Conservation (phyloP, 2,113 vertebrate genomes). For the rabbit (Oryctolagus cuniculus) region DNA sequence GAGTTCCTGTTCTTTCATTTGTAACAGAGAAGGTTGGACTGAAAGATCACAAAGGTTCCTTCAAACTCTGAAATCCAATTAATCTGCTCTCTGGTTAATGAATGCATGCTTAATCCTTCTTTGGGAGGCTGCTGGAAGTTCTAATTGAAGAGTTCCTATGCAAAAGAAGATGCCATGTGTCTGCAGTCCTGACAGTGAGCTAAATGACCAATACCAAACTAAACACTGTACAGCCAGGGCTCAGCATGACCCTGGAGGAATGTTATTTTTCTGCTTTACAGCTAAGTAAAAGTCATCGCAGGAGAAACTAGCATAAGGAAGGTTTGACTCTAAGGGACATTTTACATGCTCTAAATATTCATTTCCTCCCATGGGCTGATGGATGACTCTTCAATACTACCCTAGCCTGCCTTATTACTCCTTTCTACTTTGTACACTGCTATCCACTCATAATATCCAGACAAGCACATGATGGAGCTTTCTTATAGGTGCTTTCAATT, state of each 20-base stretch:
- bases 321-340: neutral
- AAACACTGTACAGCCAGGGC: neutral
- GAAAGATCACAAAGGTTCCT: neutral
- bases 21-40: neutral
- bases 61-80: slow-evolving; percentile 41
- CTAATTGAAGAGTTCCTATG: neutral
- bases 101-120: neutral
- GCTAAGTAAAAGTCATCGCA: neutral
- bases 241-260: neutral
- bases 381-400: neutral
- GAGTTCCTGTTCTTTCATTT: neutral
- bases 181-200: neutral
- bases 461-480: neutral
- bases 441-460: neutral
- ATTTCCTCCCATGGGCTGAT: neutral
- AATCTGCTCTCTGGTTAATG: neutral
- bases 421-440: neutral
- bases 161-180: neutral
- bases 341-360: neutral
- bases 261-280: neutral
- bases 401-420: neutral
- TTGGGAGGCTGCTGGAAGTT: slow-evolving; percentile 13
- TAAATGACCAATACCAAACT: neutral
- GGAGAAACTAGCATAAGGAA: neutral
- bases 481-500: slow-evolving; percentile 37